A percentile compares a stretch with the other conserved stretches of the same genome.
Evolutionary conservation across 2,113 vertebrate genomes (phyloP).

Genomic region (Peromyscus maniculatus): DNA sequence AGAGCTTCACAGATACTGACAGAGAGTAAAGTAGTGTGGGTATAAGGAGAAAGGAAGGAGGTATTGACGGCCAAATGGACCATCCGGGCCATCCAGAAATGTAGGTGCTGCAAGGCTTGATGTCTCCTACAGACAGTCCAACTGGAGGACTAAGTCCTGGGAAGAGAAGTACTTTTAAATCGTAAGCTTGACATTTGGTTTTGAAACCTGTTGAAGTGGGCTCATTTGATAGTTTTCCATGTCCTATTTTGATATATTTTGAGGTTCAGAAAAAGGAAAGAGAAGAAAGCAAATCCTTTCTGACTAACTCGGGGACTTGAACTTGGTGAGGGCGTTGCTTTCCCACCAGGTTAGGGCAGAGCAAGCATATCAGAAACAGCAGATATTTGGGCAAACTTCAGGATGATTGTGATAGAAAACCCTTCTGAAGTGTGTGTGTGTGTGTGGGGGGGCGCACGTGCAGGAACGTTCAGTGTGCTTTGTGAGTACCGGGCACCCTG

Average conservation of each 20-base stretch:
- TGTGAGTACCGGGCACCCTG: background rate
- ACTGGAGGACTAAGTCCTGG: conserved; percentile 69
- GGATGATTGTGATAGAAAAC: background rate
- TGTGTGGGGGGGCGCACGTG: no score
- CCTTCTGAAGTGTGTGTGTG: background rate
- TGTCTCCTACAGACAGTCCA: background rate
- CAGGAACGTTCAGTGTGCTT: no score
- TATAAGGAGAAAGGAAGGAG: background rate
- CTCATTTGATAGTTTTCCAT: conserved; percentile 39
- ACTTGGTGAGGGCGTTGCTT: background rate
- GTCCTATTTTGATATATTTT: conserved; percentile 45
- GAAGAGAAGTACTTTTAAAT: conserved; percentile 82
- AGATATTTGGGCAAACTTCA: background rate
- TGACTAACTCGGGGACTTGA: conserved; percentile 8
- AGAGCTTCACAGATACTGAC: background rate
- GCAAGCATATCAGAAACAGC: background rate
- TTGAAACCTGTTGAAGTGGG: conserved; percentile 21
- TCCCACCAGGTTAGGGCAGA: background rate
- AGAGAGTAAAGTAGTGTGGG: background rate
- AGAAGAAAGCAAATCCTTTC: background rate
- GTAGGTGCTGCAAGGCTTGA: background rate
- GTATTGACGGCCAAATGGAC: background rate
- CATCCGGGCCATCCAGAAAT: conserved; percentile 25
- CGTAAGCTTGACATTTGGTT: background rate
- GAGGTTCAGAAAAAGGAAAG: conserved; percentile 10